Evolutionary conservation across 2,113 vertebrate species (phyloP), one percentile per base, ranked within the genome.

Genomic region (Limnothrissa miodon): DNA sequence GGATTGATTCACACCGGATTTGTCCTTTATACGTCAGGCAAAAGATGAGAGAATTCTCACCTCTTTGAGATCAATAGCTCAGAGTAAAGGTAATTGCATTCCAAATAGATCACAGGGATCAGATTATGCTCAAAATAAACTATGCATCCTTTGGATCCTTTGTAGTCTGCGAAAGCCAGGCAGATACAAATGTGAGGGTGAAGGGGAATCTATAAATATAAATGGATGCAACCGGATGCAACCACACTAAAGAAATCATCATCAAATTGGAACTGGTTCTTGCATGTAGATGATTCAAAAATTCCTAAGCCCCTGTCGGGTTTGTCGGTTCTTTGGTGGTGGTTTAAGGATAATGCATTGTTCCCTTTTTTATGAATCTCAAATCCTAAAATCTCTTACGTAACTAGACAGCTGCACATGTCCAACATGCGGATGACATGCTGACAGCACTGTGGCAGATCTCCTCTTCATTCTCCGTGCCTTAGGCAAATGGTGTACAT

Each of bases 361-460:
- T 36, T 74, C 25, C 66, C 29, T 13, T 36, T 36, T 13, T 36
- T 36, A 36, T 74, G 10, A 5, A 1, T 17, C 66, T 74, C 29
- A 36, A 74, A 74, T 74, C 66, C 66, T 74, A 36, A 39, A 74
- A 15, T 33, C 33, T 74, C 25, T 74, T 74, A 36, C 29, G 15
- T 74, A 74, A 74, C 29, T 11, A 74, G 29, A 33, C 66, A 74
- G 66, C 33, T 74, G 66, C 66, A 74, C 66, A 74, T 74, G 66
- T 33, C 15, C 66, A 39, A 17, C 11, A 74, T 15, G 66, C 10
- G 2, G 66, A 36, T 36, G 36, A 33, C 29, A 29, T 36, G 66
- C 13, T 33, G 2, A 36, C 25, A 74, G 25, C 29, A 13, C 29
- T 74, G 66, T 33, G 62, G 33, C 3, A 33, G 4, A 15, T 70